Evolutionary conservation across 92 coral and sea anemone genomes (phyloP), one percentile per base, ranked within the genome.

Genomic region (Siderastrea siderea): DNA sequence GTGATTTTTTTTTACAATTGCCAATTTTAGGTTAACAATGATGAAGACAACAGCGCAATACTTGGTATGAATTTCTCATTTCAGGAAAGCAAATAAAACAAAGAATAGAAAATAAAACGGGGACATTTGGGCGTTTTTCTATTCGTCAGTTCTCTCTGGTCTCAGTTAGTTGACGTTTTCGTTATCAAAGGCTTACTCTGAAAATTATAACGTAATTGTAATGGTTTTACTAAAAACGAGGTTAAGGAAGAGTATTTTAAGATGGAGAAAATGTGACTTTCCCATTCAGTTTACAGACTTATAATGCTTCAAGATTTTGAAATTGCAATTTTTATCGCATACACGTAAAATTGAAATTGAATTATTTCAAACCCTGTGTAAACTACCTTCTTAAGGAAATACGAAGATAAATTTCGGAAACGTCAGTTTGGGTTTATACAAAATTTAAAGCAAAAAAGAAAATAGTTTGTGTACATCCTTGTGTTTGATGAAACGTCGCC

Each of bases 371-470:
- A 55, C 48, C 70, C 74, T 84, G 92, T 79, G 78, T 79, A 84
- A 84, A 90, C 93, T 72, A 67, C 43, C 67, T 61, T 73, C 61
- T 88, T 83, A 83, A 88, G 95, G 92, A 92, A 92, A 92, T 82
- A 69, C 81, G 87, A 84, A 78, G 87, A 92, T 92, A 92, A 88
- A 75, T 68, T 86, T 92, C 92, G 92, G 95, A 92, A 92, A 88
- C 77, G 92, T 84, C 95, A 88, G 78, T 52, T 84, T 85, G 81
- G 88, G 79, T 88, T 83, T 92, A 79, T 88, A 79, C 71, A 86
- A 80, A 92, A 92, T 75, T 79, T 92, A 68, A 68, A 71, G 51
- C 74, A n/a, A 68, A 90, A 75, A 60, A 90, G 67, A 58, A 77
- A 79, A 81, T 75, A 62, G 73, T 88, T 83, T 38, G 80, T 63